Evolutionary conservation across 2,888 invertebrate genomes (phyloP), one percentile per base, ranked within the genome.

Genomic region (Campoplex capitator): DNA sequence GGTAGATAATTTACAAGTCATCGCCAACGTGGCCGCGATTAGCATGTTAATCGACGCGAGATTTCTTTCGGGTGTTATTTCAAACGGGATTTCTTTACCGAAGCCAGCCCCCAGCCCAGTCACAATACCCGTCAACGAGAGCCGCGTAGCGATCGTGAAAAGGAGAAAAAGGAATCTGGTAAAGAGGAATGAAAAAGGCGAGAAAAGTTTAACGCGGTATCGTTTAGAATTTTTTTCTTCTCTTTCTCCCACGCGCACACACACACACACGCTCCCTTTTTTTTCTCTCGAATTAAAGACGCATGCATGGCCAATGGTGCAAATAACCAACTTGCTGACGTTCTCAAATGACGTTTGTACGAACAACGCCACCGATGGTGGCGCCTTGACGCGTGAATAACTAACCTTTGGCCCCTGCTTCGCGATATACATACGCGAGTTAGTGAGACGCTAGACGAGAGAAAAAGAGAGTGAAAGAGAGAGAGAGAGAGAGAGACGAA

Each of bases 311-410:
- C 92, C 92, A 93, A 48, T 48, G 93, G 88, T 91, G 92, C 91
- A 91, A 93, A 93, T 93, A 92, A 92, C 91, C 76, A 67, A 91
- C 89, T 79, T 78, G 81, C 81, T 67, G 67, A 77, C 65, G 70
- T 75, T 70, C 71, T 67, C 88, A 48, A 70, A 67, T 79, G 83
- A 78, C 75, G 62, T 74, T 77, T 62, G 62, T 68, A 70, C 65
- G 70, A 86, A 86, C 91, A 67, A 54, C 67, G 35, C 67, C 77
- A 78, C 70, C 79, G n/a, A 79, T 70, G 79, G 91, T 93, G 93
- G 93, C 93, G 93, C 93, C 93, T 92, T 91, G 91, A 92, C 92
- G 93, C 93, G 91, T 92, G 92, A 93, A 93, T 93, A 92, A 92
- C 92, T 91, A 93, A 93, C 93, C 92, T 93, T 92, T 93, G 92